Base-by-base conservation (phyloP, 2,888 invertebrate species). In the Dolichopus griseipennis region DNA sequence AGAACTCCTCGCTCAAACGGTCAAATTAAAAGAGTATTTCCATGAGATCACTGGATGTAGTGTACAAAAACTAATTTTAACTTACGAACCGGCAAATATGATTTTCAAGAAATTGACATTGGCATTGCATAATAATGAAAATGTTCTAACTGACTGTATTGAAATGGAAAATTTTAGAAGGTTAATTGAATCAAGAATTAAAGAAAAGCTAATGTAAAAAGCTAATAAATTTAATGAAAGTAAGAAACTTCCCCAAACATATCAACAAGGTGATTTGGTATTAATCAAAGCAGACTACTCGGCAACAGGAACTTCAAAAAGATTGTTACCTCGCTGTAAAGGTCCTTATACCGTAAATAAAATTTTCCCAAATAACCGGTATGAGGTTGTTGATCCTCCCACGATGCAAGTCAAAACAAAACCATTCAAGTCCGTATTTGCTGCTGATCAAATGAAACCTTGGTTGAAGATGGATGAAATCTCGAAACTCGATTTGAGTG, bases 1-100 rank as follows among this genome's bases (percentile, higher is more conserved):
- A 70, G 71, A 18, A 72, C 72, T 8, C 74, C 73, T 1, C 67
- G 69, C 22, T 72, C 72, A 6, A 74, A 74, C 61, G 73, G 74
- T 0, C 73, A 74, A 52, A 70, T 70, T 0, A 73, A 74, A 64
- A 65, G 73, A 15, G 66, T 66, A 65, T 70, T 68, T 65, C 65
- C n/a, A n/a, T n/a, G n/a, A n/a, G n/a, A n/a, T n/a, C n/a, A n/a
- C n/a, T n/a, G n/a, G n/a, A n/a, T n/a, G n/a, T n/a, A n/a, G n/a
- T n/a, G n/a, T n/a, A n/a, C n/a, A n/a, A n/a, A n/a, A n/a, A n/a
- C n/a, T n/a, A n/a, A n/a, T n/a, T n/a, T n/a, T n/a, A n/a, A n/a
- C n/a, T n/a, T n/a, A n/a, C n/a, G n/a, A n/a, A n/a, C n/a, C n/a
- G n/a, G n/a, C n/a, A n/a, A n/a, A n/a, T n/a, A n/a, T n/a, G n/a